These are phyloP conservation scores for Calephelis perditalis DNA, from an alignment of 2,888 invertebrate genomes.

Conservation along the genomic window DNA sequence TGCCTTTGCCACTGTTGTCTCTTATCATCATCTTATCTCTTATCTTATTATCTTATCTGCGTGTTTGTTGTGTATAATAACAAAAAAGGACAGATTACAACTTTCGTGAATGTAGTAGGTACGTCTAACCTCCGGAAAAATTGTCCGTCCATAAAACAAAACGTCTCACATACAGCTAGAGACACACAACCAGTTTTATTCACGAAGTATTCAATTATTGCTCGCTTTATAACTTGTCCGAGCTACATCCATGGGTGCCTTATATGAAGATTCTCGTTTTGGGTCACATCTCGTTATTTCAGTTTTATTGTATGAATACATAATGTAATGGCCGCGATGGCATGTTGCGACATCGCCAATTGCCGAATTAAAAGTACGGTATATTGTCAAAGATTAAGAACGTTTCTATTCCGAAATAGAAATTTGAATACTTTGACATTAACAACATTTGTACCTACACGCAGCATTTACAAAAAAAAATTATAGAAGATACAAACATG, in stretches of 20 bases:
- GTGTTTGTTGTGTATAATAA: no score
- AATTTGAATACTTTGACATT: no score
- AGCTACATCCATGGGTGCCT: constrained; percentile 32
- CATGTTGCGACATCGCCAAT: constrained; percentile 66
- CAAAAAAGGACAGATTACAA: no score
- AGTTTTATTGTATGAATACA: constrained; percentile 74
- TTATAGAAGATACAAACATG: no score
- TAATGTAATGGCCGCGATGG: constrained; percentile 48
- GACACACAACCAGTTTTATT: constrained; percentile 20
- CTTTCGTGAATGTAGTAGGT: constrained; percentile 9
- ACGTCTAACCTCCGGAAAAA: background rate
- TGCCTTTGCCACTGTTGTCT: no score
- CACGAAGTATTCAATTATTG: constrained; percentile 16
- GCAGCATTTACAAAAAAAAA: no score
- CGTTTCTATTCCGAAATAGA: background rate
- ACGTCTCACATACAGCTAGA: constrained; percentile 21
- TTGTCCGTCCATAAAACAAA: constrained; percentile 21
- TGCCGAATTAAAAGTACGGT: constrained; percentile 60
- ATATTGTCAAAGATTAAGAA: constrained; percentile 50
- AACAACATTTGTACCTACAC: background rate
- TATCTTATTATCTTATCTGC: no score
- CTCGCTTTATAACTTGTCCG: constrained; percentile 33
- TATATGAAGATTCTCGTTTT: constrained; percentile 38
- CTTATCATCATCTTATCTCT: no score
- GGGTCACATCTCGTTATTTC: constrained; percentile 65